These are phyloP conservation scores for Syrmaticus mikado DNA, from an alignment of 2,113 vertebrate genomes.

Conservation along the genomic window DNA sequence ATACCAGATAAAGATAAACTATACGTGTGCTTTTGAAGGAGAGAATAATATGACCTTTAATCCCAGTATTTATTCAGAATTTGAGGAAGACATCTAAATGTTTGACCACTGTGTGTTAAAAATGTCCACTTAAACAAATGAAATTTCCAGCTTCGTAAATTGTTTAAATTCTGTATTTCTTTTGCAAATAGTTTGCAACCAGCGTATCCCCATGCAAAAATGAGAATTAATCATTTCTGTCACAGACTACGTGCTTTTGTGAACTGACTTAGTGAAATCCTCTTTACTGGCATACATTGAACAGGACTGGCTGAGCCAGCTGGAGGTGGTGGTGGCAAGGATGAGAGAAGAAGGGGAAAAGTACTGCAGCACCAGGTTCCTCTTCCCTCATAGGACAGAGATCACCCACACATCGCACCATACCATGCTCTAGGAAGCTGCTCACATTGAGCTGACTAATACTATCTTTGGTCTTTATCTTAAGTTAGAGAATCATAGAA, in stretches of 20 bases:
- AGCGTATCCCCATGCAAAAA: neutral
- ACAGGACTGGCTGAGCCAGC: neutral
- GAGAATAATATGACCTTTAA: neutral
- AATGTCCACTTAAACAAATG: neutral
- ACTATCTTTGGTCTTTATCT: accelerated
- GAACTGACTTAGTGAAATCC: neutral
- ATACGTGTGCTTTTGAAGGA: neutral
- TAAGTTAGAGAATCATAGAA: neutral
- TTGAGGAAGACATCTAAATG: neutral
- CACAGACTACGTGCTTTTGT: neutral
- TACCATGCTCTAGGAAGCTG: accelerated
- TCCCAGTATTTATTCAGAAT: neutral
- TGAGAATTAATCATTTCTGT: neutral
- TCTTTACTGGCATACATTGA: neutral
- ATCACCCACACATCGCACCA: neutral
- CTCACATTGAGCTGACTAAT: neutral
- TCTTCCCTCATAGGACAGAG: accelerated
- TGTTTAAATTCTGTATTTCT: neutral
- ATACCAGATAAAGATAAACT: neutral
- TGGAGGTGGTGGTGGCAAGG: accelerated
- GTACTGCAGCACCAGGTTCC: neutral
- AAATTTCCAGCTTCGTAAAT: neutral
- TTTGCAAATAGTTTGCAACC: neutral
- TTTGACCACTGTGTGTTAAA: neutral
- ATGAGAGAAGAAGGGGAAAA: neutral